Percentiles rank a stretch among this genome's conserved stretches.
Conservation (phyloP, 2,888 invertebrate genomes). For the Yponomeuta malinellus region DNA sequence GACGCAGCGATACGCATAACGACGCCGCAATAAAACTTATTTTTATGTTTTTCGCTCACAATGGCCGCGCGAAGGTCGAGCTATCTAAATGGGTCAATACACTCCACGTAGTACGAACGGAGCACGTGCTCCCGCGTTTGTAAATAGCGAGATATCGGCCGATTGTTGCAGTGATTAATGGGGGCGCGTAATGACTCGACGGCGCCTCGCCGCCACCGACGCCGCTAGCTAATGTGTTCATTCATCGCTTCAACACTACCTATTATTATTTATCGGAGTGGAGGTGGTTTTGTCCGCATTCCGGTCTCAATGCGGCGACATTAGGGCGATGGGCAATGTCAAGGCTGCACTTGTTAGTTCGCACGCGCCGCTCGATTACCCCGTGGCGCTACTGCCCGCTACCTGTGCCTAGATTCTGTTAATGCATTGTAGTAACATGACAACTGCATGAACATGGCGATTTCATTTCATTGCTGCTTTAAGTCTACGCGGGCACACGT, state of each 20-base stretch:
- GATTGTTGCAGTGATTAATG: conserved; percentile 76
- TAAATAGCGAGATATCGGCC: conserved; percentile 76
- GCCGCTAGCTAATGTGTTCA: conserved; percentile 67
- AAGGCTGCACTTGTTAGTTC: conserved; percentile 67
- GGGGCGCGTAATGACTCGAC: conserved; percentile 72
- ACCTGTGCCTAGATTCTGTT: neutral
- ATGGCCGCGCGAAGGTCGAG: conserved; percentile 76
- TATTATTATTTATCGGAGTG: conserved; percentile 54
- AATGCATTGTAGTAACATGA: too few relatives aligned
- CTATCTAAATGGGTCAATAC: conserved; percentile 77
- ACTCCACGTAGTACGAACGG: conserved; percentile 73
- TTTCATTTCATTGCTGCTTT: too few relatives aligned
- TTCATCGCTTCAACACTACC: conserved; percentile 62
- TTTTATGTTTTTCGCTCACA: conserved; percentile 77
- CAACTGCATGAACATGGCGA: too few relatives aligned
- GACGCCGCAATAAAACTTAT: conserved; percentile 76
- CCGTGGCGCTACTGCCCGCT: neutral
- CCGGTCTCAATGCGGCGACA: conserved; percentile 61
- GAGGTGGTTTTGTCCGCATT: conserved; percentile 68
- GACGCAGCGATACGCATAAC: conserved; percentile 69
- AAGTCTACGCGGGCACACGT: too few relatives aligned
- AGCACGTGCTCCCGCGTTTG: conserved; percentile 75
- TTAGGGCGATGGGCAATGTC: conserved; percentile 67
- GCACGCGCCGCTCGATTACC: conserved; percentile 32
- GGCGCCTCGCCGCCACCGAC: conserved; percentile 39